phyloP scores from a whole-genome alignment of 2,888 invertebrate genomes.

The Eupithecia abbreviata region DNA sequence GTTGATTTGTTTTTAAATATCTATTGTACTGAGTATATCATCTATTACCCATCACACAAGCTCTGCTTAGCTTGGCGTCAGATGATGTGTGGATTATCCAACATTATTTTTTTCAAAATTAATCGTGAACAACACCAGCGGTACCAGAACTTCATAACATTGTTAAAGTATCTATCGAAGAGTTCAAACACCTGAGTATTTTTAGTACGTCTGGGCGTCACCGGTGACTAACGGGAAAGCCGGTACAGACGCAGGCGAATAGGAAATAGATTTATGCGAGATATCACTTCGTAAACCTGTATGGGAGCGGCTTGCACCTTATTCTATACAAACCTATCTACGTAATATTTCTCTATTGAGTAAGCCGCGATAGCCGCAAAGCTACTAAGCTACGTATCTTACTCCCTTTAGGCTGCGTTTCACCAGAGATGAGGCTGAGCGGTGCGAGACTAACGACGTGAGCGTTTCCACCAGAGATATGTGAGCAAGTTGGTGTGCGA shows the following conservation, averaged over 20 bases:
- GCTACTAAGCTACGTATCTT: too few species aligned
- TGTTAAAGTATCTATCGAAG: slow-evolving; percentile 34
- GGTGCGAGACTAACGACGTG: too few species aligned
- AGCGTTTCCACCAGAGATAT: too few species aligned
- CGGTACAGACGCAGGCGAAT: slow-evolving; percentile 29
- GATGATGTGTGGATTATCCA: too few species aligned
- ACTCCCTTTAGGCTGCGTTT: too few species aligned
- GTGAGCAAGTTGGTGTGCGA: too few species aligned
- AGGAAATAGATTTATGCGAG: slow-evolving; percentile 29
- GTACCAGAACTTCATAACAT: slow-evolving; percentile 2
- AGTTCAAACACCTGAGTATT: slow-evolving; percentile 49
- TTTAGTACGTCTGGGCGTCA: slow-evolving; percentile 41
- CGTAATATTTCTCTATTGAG: neutral
- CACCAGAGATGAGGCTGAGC: too few species aligned
- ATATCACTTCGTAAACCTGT: slow-evolving; percentile 1
- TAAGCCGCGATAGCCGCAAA: neutral
- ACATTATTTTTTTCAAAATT: neutral
- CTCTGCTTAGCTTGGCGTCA: too few species aligned
- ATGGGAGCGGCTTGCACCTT: slow-evolving; percentile 3
- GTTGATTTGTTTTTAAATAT: too few species aligned
- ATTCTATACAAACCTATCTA: neutral
- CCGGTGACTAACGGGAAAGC: slow-evolving; percentile 44
- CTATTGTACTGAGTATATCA: too few species aligned
- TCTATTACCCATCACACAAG: too few species aligned
- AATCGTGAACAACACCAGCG: neutral